Percentiles rank a stretch among this genome's conserved stretches.
Conservation (phyloP, 2,113 vertebrate genomes). For the Archocentrus centrarchus region DNA sequence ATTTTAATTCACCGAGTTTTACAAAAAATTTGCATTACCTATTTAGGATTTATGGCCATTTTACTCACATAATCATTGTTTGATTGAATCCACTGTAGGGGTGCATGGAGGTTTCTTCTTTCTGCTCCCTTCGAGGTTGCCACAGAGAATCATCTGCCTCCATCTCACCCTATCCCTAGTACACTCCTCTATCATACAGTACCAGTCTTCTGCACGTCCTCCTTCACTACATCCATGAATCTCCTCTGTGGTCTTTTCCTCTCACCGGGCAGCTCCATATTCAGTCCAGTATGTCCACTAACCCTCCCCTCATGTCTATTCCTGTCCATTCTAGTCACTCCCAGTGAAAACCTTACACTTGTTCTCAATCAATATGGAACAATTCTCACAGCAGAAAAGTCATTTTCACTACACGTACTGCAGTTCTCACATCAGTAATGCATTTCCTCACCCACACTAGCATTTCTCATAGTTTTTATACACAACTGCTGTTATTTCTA, state of each 20-base stretch:
- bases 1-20: background rate
- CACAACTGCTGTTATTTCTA: too few relatives aligned
- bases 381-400: too few relatives aligned
- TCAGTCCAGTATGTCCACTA: background rate
- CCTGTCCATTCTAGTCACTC: background rate
- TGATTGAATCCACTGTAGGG: background rate
- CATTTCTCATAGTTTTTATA: too few relatives aligned
- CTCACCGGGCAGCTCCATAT: background rate
- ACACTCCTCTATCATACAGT: background rate
- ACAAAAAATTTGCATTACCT: background rate
- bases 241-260: background rate
- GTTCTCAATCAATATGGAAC: too few relatives aligned
- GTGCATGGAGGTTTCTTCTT: background rate
- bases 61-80: background rate
- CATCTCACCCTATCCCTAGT: too few relatives aligned
- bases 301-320: background rate
- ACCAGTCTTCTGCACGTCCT: background rate
- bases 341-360: too few relatives aligned
- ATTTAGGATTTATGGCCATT: background rate
- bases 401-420: too few relatives aligned
- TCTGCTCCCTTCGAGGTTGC: background rate
- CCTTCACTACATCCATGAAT: background rate
- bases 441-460: too few relatives aligned
- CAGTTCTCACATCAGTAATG: too few relatives aligned
- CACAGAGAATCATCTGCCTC: too few relatives aligned